These are phyloP conservation scores for Agrotis ipsilon DNA, from an alignment of 2,888 invertebrate genomes.

Conservation along the genomic window DNA sequence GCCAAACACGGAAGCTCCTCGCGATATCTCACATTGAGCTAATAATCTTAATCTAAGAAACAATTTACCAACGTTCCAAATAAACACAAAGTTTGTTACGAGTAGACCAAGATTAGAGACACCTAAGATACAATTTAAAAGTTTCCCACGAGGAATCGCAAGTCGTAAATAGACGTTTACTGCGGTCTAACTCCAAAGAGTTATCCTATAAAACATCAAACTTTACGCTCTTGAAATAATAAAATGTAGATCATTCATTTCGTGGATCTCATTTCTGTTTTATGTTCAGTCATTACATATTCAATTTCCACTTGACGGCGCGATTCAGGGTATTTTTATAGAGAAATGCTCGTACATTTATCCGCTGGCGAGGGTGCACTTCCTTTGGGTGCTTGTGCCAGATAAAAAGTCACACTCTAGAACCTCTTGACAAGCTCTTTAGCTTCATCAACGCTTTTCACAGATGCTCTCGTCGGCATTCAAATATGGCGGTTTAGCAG, in stretches of 20 bases:
- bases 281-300: conserved; percentile 58
- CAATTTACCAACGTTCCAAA: conserved; percentile 54
- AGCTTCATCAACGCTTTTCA: conserved; percentile 74
- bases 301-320: conserved; percentile 56
- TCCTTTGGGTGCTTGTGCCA: conserved; percentile 52
- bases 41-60: conserved; percentile 51
- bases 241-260: conserved; percentile 47
- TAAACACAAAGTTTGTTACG: conserved; percentile 52
- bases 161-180: conserved; percentile 55
- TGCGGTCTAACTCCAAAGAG: conserved; percentile 41
- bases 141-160: conserved; percentile 43
- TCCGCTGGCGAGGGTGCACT: conserved; percentile 32
- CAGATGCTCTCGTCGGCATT: conserved; percentile 65
- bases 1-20: conserved; percentile 54
- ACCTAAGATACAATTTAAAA: conserved; percentile 51
- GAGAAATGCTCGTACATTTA: conserved; percentile 48
- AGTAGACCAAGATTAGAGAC: conserved; percentile 50
- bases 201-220: conserved; percentile 44
- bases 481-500: conserved; percentile 65
- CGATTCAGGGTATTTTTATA: conserved; percentile 41
- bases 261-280: conserved; percentile 52
- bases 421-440: conserved; percentile 64
- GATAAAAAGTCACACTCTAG: conserved; percentile 60
- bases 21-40: conserved; percentile 46
- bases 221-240: conserved; percentile 47